Evolutionary conservation across 2,797 vertebrate species (phyloP), one percentile per base, ranked within the genome.

Genomic region (Chaenodraco wilsoni): DNA sequence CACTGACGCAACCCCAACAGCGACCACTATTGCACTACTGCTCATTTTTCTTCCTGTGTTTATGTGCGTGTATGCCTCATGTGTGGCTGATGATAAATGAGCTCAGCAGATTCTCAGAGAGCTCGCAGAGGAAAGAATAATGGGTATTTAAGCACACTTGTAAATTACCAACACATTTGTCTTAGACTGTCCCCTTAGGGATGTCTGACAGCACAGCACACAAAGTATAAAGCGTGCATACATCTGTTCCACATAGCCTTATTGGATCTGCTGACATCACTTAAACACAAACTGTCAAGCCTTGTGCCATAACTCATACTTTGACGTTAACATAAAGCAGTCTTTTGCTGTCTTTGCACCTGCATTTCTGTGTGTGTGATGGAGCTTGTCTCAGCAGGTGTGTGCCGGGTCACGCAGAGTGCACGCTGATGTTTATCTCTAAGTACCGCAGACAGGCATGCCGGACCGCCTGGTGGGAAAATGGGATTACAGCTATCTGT

Each of bases 121-220:
- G 86, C 89, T 86, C n/a, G 71, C 84, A 81, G 84, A 88, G 87
- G 87, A 88, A 90, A 93, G 91, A 94, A 93, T 93, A 93, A 93
- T 92, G 90, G 88, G 86, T 89, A 88, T 93, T 93, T 94, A 93
- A 94, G 92, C 92, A 92, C 91, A 90, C 89, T 93, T 91, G 89
- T 93, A 93, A 92, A 93, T 94, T 93, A 93, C 92, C 91, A 90
- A 90, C 90, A 90, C 90, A 89, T 92, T 91, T 89, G 90, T 92
- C 90, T 91, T 81, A 6, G 65, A 60, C 83, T 80, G 86, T 87
- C 87, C 87, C 88, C 89, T 85, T 15, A 75, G 88, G 89, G 89
- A 81, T 37, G 82, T 88, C 82, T 88, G 87, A 87, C 87, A 85
- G 85, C 83, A 17, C 83, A 63, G 82, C 88, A 85, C 80, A 89